Base-by-base conservation (phyloP, 2,797 vertebrate genomes). In the Acanthiza pusilla region DNA sequence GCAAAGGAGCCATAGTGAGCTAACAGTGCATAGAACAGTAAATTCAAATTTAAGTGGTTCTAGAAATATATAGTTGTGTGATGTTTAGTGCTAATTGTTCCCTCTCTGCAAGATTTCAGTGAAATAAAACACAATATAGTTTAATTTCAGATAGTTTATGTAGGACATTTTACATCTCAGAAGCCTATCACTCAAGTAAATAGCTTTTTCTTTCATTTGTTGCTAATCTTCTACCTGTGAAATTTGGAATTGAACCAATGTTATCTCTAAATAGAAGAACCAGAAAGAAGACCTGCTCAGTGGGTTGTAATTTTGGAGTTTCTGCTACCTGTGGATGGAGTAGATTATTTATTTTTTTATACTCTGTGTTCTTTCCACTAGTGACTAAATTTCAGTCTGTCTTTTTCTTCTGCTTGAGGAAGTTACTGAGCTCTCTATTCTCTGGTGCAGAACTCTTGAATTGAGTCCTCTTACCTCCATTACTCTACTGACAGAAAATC, bases 31-130 rank as follows among this genome's bases (percentile, higher is more conserved):
- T 57, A 57, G 53, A 94, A 12, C 42, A 79, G 45, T 93, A 81
- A 94, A 95, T 91, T 89, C 38, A 77, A 82, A 85, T 88, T 34
- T 73, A 95, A 77, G 82, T 92, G 29, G 11, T 87, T 94, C 60
- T 63, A 71, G 48, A 76, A 82, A 43, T 36, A 32, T 12, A 23
- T 30, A 61, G 45, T 45, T 79, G 17, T 85, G n/a, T 53, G 34
- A 73, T 54, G 9, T 48, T 90, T 85, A 91, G 47, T 90, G 71
- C 67, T 94, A 71, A 90, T 85, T 89, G 55, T 74, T 92, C 81
- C 61, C 61, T 87, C 54, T 82, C 2, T 63, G 62, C 76, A 81
- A 85, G 42, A 15, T 86, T 88, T 95, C 75, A 48, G 10, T 48
- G 27, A 85, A 93, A 84, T 82, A 55, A 79, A 88, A 36, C 42